Evolutionary conservation across 2,113 vertebrate genomes (phyloP).

Genomic region (Collichthys lucidus): DNA sequence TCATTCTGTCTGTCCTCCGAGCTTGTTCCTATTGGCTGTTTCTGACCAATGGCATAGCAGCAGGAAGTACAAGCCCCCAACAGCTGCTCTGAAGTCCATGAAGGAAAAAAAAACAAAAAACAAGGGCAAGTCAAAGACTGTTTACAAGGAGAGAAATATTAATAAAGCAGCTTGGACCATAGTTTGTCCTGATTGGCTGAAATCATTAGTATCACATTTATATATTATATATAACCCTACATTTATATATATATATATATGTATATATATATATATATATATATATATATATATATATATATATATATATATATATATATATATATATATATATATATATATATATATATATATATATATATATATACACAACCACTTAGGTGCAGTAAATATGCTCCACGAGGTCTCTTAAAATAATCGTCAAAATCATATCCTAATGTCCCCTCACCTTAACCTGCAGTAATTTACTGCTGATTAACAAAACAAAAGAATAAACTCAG

Average conservation of each 20-base stretch:
- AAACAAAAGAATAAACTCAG: not conserved
- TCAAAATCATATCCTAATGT: too few species aligned
- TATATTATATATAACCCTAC: too few species aligned
- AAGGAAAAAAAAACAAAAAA: conserved; percentile 39
- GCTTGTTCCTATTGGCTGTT: conserved; percentile 43
- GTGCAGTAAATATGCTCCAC: too few species aligned
- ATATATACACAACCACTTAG: not conserved
- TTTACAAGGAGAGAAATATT: conserved; percentile 34
- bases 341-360: not conserved
- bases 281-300: too few species aligned
- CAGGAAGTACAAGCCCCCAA: conserved; percentile 65
- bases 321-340: not conserved
- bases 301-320: not conserved
- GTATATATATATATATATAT: too few species aligned
- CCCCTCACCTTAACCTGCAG: not conserved
- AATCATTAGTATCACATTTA: not conserved
- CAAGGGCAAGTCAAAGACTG: conserved; percentile 54
- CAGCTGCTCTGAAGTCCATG: conserved; percentile 51
- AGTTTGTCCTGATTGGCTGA: not conserved
- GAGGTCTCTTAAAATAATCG: too few species aligned
- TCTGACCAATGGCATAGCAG: conserved; percentile 48
- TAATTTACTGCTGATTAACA: not conserved
- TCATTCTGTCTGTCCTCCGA: conserved; percentile 31
- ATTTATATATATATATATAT: too few species aligned
- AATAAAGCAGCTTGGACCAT: conserved; percentile 9